Base-by-base conservation (phyloP, 2,113 vertebrate genomes). In the Cranoglanis bouderius region DNA sequence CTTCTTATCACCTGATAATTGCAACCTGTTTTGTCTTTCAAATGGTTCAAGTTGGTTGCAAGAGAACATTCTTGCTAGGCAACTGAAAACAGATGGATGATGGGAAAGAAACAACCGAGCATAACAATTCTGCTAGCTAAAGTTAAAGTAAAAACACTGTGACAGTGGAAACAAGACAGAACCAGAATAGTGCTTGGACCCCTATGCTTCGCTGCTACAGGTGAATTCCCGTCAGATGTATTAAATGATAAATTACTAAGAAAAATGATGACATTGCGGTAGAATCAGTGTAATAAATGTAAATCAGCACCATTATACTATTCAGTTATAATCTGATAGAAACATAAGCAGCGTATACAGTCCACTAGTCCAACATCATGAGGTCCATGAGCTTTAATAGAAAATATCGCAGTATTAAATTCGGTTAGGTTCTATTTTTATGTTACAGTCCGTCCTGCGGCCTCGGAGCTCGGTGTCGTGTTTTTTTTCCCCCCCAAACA, bases 401-500 rank as follows among this genome's bases (percentile, higher is more conserved):
- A 80, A 53, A 53, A 53, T 13, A 85, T 19, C 18, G 4, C 49
- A 46, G 53, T 14, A 24, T 78, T 61, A 78, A 14, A 80, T 46
- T 65, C 16, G 2, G 32, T 35, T 2, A 16, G 26, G 4, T n/a
- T 57, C 57, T 80, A 63, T 80, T 80, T 82, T 40, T 59, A 10
- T 19, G 32, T 35, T n/a, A 61, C 53, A 40, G 53, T 65, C 43
- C 51, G 12, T 84, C 46, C 59, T 70, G 38, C 8, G 9, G 38
- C 82, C 53, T 85, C 13, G 24, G 32, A 57, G 49, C 49, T 43
- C 49, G 6, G 16, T 26, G 53, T 86, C 21, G 35, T 86, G 85
- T 49, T 91, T 70, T 74, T 88, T 91, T 92, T 91, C 82, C 92
- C 86, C 91, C 82, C 92, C 86, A 90, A 92, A 85, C 90, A 85